Evolutionary conservation across 35 echinoderm and acorn worm genomes (phyloP).

Genomic region (Stichopus chloronotus): DNA sequence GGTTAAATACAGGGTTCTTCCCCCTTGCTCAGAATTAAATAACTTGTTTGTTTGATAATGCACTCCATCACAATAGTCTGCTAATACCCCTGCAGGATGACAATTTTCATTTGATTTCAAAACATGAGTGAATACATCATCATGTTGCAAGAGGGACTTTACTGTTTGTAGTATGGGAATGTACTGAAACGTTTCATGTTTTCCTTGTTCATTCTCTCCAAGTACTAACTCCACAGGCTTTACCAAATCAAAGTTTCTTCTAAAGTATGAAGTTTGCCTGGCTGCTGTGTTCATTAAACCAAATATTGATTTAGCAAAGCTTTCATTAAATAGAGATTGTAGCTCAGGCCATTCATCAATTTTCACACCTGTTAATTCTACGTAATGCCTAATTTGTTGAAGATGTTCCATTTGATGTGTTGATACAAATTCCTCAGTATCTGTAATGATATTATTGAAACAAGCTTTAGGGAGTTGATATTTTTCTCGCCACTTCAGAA

Average conservation of each 20-base stretch:
- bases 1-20: background rate
- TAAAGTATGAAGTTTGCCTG: no score
- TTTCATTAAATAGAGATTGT: background rate
- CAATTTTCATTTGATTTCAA: constrained; percentile 9
- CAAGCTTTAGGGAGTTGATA: no score
- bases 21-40: background rate
- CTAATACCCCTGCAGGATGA: background rate
- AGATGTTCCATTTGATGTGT: constrained; percentile 1
- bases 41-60: no score
- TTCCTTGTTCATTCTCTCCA: no score
- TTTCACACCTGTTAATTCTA: no score
- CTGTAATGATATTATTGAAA: no score
- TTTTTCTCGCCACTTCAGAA: no score
- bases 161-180: constrained; percentile 1
- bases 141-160: constrained; percentile 31
- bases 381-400: constrained; percentile 10
- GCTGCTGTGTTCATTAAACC: no score
- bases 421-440: no score
- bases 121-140: no score
- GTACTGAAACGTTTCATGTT: constrained; percentile 26
- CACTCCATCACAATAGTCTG: constrained; percentile 29
- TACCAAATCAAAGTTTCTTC: no score
- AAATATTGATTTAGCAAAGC: background rate
- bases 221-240: no score
- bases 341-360: background rate